These are phyloP conservation scores for Capricornis sumatraensis DNA, from an alignment of 2,113 vertebrate species.

Conservation along the genomic window DNA sequence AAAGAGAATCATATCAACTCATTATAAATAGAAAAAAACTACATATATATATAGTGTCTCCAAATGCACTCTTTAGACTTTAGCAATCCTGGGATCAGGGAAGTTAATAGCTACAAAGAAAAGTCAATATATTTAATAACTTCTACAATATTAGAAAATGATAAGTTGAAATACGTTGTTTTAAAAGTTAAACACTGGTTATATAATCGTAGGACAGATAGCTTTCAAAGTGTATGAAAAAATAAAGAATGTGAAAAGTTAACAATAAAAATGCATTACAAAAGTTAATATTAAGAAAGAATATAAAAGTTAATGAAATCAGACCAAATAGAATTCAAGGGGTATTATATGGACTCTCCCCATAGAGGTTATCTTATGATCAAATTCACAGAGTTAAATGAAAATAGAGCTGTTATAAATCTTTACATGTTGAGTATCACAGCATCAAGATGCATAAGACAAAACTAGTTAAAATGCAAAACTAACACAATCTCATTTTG, in stretches of 20 bases:
- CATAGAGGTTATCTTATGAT: not conserved
- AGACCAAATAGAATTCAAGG: slow-evolving; percentile 17
- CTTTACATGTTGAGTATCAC: not conserved
- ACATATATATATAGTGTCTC: not conserved
- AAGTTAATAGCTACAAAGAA: not conserved
- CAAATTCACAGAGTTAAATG: not conserved
- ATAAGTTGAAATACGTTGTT: not conserved
- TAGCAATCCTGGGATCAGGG: not conserved
- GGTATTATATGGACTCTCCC: not conserved
- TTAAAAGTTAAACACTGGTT: not conserved
- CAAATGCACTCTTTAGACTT: not conserved
- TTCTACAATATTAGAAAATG: slow-evolving; percentile 4
- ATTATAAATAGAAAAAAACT: not conserved
- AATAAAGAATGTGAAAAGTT: not conserved
- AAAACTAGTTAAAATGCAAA: slow-evolving; percentile 25
- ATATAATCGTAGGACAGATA: not conserved
- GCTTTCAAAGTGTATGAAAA: not conserved
- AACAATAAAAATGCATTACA: not conserved
- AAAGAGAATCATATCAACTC: not conserved
- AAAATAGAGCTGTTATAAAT: not conserved
- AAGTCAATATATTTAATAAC: not conserved
- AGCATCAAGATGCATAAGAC: not conserved
- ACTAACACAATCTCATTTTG: not conserved
- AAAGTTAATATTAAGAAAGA: not conserved
- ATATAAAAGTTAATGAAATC: slow-evolving; percentile 12